Percentiles rank a stretch among this genome's conserved stretches.
Conservation (phyloP, 2,888 invertebrate genomes). For the Idaea dimidiata region DNA sequence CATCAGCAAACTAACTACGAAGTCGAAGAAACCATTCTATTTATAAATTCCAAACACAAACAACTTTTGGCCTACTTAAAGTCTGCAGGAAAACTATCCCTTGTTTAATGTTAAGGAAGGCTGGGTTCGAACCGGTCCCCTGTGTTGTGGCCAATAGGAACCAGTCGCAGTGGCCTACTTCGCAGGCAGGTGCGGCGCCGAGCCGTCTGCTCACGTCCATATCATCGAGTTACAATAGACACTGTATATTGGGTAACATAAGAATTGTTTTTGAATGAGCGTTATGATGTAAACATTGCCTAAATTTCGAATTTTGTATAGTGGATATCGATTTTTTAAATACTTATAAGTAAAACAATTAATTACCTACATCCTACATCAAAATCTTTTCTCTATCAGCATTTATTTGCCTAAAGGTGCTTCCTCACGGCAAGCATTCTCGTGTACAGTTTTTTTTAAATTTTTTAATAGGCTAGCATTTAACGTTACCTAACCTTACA, state of each 20-base stretch:
- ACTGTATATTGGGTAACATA: not conserved
- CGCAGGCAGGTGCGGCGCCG: conserved; percentile 58
- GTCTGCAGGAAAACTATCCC: conserved; percentile 3
- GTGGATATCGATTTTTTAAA: not conserved
- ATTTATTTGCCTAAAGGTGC: no score
- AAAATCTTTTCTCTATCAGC: no score
- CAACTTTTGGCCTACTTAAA: conserved; percentile 10
- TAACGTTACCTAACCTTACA: no score
- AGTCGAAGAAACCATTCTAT: not conserved
- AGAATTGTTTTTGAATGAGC: not conserved
- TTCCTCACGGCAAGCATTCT: no score
- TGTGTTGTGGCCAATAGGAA: conserved; percentile 32
- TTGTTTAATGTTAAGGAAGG: conserved; percentile 22
- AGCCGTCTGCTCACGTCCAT: conserved; percentile 44
- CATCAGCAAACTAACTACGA: not conserved
- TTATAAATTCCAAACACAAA: not conserved
- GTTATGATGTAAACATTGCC: not conserved
- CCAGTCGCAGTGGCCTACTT: conserved; percentile 37
- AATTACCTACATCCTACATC: not conserved
- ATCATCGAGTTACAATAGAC: not conserved
- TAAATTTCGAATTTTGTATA: not conserved
- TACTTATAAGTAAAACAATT: not conserved
- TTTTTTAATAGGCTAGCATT: no score
- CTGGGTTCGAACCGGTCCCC: conserved; percentile 26
- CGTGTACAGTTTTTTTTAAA: no score